Percentiles rank a stretch among this genome's conserved stretches.
Evolutionary conservation across 2,113 vertebrate genomes (phyloP).

Genomic region (Promerops cafer): DNA sequence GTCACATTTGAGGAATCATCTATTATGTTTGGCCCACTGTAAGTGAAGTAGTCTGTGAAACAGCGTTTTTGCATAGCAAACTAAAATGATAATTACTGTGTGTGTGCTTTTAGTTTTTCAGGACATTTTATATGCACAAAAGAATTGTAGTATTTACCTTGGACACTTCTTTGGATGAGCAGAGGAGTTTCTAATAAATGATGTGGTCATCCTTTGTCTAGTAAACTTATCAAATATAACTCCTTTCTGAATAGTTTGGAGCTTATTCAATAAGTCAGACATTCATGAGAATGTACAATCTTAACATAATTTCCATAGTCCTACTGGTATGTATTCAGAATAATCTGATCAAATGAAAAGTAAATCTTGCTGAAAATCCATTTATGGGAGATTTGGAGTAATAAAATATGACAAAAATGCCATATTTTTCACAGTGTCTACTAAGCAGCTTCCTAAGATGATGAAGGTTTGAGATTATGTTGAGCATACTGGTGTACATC

Average conservation of each 20-base stretch:
- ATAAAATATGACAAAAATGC: background rate
- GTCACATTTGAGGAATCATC: background rate
- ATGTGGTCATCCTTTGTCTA: background rate
- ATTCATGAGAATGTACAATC: background rate
- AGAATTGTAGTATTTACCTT: background rate
- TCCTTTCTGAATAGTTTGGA: background rate
- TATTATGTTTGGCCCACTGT: background rate
- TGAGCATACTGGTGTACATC: background rate
- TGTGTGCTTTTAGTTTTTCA: background rate
- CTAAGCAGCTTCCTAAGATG: background rate
- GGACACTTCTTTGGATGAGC: background rate
- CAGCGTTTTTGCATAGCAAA: background rate
- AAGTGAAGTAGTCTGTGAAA: background rate
- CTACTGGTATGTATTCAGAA: background rate
- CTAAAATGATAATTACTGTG: background rate
- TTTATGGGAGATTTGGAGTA: background rate
- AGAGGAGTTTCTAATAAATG: background rate
- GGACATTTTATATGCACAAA: background rate
- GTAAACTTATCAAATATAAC: background rate
- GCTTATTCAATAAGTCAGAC: background rate
- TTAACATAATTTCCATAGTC: background rate
- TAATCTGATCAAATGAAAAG: background rate
- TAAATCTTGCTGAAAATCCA: background rate
- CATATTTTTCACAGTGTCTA: background rate
- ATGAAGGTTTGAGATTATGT: background rate